These are phyloP conservation scores for Chascanopsetta lugubris DNA, from an alignment of 2,113 vertebrate species.

Conservation along the genomic window DNA sequence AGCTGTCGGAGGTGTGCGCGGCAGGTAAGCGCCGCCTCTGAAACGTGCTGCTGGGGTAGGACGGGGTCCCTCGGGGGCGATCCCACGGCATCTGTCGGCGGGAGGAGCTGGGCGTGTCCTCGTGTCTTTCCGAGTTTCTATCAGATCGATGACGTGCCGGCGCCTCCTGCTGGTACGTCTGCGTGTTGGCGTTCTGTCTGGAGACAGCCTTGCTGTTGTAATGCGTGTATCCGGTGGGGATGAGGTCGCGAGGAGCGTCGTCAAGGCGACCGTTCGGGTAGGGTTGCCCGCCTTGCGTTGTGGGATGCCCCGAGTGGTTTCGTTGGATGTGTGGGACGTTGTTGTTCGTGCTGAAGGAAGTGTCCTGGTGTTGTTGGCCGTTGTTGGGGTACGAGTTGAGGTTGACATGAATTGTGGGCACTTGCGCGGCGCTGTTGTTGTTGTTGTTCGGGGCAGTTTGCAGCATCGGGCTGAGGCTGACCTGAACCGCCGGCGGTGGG, in stretches of 20 bases:
- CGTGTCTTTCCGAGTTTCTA: constrained; percentile 4
- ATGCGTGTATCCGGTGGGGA: constrained; percentile 71
- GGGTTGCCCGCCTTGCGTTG: constrained; percentile 31
- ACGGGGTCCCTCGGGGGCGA: constrained; percentile 73
- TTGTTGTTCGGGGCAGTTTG: constrained; percentile 38
- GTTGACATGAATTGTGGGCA: constrained; percentile 78
- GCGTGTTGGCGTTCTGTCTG: constrained; percentile 55
- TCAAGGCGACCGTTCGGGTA: constrained; percentile 9
- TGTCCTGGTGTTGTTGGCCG: constrained; percentile 39
- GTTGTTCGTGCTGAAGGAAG: constrained; percentile 13
- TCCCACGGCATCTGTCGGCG: constrained; percentile 74
- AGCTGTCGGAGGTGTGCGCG: constrained; percentile 26
- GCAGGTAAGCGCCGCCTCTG: constrained; percentile 17
- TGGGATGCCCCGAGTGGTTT: constrained; percentile 27
- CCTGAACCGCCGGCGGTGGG: constrained; percentile 62
- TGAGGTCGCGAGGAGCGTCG: constrained; percentile 14
- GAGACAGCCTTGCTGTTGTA: constrained; percentile 24
- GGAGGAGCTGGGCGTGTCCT: constrained; percentile 4
- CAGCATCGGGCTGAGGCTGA: constrained; percentile 71
- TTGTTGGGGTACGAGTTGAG: constrained; percentile 66
- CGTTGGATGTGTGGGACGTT: constrained; percentile 31
- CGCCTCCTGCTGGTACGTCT: constrained; percentile 51
- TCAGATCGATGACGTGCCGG: constrained; percentile 2
- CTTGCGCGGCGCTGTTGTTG: constrained; percentile 50
- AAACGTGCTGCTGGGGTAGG: constrained; percentile 62